A percentile compares a stretch with the other conserved stretches of the same genome.
These are phyloP conservation scores for Garrulus glandarius DNA, from an alignment of 2,797 vertebrate species.

Conservation along the genomic window DNA sequence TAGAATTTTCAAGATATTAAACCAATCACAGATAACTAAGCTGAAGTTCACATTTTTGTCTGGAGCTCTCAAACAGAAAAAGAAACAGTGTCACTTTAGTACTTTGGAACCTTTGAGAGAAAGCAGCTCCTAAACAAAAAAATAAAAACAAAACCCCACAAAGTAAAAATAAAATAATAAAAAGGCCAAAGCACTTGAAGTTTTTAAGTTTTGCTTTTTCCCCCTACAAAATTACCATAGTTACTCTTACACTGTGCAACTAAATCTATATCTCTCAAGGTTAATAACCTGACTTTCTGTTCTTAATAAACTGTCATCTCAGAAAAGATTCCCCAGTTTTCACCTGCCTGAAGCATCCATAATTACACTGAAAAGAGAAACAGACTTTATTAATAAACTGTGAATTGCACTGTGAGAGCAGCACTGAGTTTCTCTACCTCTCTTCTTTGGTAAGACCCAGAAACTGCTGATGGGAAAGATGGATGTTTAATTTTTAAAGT, in stretches of 20 bases:
- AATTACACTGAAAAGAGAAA: not conserved
- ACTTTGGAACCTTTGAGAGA: not conserved
- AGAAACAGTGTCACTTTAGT: not conserved
- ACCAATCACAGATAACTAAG: not conserved
- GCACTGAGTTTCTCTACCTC: not conserved
- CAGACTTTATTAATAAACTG: not conserved
- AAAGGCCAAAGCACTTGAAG: not conserved
- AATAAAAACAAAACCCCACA: not conserved
- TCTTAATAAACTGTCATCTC: not conserved
- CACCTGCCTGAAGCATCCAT: not conserved
- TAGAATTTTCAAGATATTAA: not conserved
- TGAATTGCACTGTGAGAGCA: rapidly evolving
- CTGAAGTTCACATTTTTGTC: not conserved
- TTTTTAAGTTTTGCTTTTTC: not conserved
- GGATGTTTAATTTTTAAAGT: not conserved
- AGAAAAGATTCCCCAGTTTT: not conserved
- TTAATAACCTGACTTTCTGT: not conserved
- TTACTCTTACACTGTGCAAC: not conserved
- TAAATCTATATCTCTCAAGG: not conserved
- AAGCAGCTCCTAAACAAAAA: not conserved
- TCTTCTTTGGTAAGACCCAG: not conserved
- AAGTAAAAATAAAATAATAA: not conserved
- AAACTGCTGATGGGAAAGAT: not conserved
- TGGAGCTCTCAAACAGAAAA: not conserved
- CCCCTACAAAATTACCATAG: not conserved